Conservation (phyloP, 2,888 invertebrate genomes). For the Monoplex corrugatus region DNA sequence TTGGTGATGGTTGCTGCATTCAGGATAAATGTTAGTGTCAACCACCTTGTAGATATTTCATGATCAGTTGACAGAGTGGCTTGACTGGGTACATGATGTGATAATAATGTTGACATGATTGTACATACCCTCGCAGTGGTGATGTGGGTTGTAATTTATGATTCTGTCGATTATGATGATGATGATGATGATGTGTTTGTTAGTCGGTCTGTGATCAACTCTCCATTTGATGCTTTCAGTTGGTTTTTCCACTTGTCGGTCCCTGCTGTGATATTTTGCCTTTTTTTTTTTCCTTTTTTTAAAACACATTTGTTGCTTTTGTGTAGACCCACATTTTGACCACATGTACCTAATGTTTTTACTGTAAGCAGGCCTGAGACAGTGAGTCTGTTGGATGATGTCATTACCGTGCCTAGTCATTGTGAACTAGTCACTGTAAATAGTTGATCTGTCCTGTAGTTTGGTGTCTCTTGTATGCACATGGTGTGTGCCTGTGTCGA, state of each 20-base stretch:
- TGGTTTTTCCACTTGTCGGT: background rate
- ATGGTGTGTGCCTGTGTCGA: background rate
- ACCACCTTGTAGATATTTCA: background rate
- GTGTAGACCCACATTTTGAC: background rate
- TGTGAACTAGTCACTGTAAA: background rate
- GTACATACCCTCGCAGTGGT: too few species aligned
- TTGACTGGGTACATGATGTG: background rate
- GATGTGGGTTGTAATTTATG: too few species aligned
- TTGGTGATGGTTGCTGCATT: background rate
- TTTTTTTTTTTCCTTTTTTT: background rate
- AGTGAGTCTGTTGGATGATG: background rate
- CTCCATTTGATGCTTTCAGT: background rate
- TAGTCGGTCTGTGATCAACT: constrained; percentile 31
- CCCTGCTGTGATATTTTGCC: constrained; percentile 38
- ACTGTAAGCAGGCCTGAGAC: background rate
- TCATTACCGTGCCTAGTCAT: background rate
- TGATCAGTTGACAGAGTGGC: background rate
- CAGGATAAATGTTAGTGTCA: background rate
- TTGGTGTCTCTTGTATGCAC: too few species aligned
- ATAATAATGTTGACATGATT: background rate
- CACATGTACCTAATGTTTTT: background rate
- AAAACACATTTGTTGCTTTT: background rate
- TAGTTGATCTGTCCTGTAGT: constrained; percentile 3
- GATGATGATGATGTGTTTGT: background rate
- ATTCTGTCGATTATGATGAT: too few species aligned